Percentiles rank a stretch among this genome's conserved stretches.
phyloP scores from a whole-genome alignment of 2,113 vertebrate species.

The Cynocephalus volans region DNA sequence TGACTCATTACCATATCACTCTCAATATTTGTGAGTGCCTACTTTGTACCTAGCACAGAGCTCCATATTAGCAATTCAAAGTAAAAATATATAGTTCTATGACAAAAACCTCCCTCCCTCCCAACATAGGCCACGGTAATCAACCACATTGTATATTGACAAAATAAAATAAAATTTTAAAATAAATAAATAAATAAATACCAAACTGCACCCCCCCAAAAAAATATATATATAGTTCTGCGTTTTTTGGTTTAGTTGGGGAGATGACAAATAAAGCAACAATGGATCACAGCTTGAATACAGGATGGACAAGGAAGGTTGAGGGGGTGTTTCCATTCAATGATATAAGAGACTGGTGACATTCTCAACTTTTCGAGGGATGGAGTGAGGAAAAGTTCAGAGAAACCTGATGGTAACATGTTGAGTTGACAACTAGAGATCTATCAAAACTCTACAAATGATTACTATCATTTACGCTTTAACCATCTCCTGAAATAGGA shows the following conservation, averaged over 20 bases:
- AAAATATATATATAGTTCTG: too few species aligned
- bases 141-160: too few species aligned
- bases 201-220: too few species aligned
- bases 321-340: neutral
- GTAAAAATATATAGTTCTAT: neutral
- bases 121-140: too few species aligned
- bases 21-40: neutral
- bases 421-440: neutral
- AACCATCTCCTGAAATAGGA: neutral
- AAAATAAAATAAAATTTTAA: too few species aligned
- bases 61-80: neutral
- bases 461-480: neutral
- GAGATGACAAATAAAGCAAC: neutral
- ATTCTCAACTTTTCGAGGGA: neutral
- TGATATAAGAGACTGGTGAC: neutral
- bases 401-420: neutral
- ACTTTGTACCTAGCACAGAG: neutral
- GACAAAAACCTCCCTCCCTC: too few species aligned
- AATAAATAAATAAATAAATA: too few species aligned
- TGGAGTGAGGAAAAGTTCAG: neutral
- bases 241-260: neutral
- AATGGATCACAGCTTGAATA: neutral
- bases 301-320: neutral
- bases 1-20: neutral
- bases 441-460: neutral